These are phyloP conservation scores for Trochalopteron elliotii DNA, from an alignment of 2,113 vertebrate species.

Conservation along the genomic window DNA sequence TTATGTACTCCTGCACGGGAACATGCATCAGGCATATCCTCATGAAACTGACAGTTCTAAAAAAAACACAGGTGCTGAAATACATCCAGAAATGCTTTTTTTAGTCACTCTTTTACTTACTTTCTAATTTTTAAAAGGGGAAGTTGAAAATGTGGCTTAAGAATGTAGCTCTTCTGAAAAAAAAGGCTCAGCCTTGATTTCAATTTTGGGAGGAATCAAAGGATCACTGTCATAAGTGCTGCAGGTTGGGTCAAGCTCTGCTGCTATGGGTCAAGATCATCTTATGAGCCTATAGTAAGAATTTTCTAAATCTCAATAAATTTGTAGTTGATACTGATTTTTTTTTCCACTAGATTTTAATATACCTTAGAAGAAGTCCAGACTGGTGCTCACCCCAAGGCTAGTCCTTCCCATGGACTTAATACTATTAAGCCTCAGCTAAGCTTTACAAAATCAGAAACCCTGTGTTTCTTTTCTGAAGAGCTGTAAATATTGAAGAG, in stretches of 20 bases:
- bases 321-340: not conserved
- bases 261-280: not conserved
- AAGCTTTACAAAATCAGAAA: not conserved
- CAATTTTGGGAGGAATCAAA: not conserved
- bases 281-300: not conserved
- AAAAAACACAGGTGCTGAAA: not conserved
- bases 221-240: not conserved
- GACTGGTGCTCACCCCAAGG: not conserved
- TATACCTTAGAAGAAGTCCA: not conserved
- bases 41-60: not conserved
- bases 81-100: not conserved
- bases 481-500: conserved; percentile 12
- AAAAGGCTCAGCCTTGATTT: not conserved
- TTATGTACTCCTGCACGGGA: not conserved
- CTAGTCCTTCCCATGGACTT: not conserved
- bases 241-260: not conserved
- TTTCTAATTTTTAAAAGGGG: not conserved
- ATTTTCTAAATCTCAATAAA: not conserved
- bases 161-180: not conserved
- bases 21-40: not conserved
- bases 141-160: not conserved
- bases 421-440: not conserved
- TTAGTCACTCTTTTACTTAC: not conserved
- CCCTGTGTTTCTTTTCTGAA: not conserved
- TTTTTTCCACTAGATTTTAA: not conserved